A percentile compares a stretch with the other conserved stretches of the same genome.
Evolutionary conservation across 2,797 vertebrate genomes (phyloP).

Genomic region (Hemitrygon akajei): DNA sequence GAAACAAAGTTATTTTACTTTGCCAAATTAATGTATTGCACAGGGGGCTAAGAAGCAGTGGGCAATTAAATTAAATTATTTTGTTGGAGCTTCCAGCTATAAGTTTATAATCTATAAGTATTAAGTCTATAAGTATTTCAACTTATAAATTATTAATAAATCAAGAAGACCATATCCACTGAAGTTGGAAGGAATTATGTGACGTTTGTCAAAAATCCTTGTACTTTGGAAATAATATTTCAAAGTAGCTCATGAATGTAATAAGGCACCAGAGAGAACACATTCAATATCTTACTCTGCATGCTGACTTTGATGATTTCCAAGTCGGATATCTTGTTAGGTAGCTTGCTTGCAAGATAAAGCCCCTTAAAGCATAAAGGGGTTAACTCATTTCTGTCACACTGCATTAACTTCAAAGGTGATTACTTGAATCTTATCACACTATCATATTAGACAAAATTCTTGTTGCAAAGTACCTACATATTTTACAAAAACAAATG

Average conservation of each 20-base stretch:
- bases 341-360: not conserved
- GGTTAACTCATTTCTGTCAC: not conserved
- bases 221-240: slow-evolving; percentile 7
- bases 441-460: not conserved
- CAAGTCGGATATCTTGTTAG: not conserved
- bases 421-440: not conserved
- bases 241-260: not conserved
- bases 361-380: not conserved
- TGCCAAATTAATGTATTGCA: not conserved
- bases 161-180: not conserved
- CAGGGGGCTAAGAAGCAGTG: not conserved
- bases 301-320: not conserved
- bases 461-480: not conserved
- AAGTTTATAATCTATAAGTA: too few relatives aligned
- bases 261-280: not conserved
- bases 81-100: not conserved
- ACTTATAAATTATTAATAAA: not conserved
- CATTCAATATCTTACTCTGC: not conserved
- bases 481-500: not conserved
- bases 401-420: not conserved
- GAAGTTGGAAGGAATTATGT: not conserved
- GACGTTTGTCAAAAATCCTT: not conserved
- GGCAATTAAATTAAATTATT: not conserved
- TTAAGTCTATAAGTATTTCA: slow-evolving; percentile 21
- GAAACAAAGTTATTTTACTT: not conserved